A percentile compares a stretch with the other conserved stretches of the same genome.
Evolutionary conservation across 2,888 invertebrate genomes (phyloP).

Genomic region (Sylvicola cinctus): DNA sequence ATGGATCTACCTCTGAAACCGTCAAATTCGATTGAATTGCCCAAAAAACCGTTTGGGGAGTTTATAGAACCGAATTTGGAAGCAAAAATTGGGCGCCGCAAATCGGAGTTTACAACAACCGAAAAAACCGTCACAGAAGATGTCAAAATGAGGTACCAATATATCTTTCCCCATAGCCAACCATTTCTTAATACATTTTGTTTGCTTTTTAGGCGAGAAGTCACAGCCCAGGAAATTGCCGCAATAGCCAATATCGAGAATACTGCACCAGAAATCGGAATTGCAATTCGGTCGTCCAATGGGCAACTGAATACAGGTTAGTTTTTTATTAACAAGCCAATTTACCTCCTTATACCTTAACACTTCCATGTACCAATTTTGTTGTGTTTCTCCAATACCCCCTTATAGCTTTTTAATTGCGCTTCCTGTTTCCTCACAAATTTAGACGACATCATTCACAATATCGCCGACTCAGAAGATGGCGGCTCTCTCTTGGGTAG

Average conservation of each 20-base stretch:
- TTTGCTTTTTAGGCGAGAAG: too few species aligned
- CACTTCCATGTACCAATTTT: too few species aligned
- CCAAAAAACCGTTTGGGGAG: conserved; percentile 56
- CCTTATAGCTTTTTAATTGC: too few species aligned
- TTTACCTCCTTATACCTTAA: too few species aligned
- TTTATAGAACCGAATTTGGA: conserved; percentile 57
- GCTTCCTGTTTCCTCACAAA: too few species aligned
- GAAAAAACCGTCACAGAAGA: conserved; percentile 50
- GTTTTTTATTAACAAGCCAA: too few species aligned
- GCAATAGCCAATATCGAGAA: too few species aligned
- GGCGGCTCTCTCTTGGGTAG: conserved; percentile 47
- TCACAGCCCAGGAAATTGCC: conserved; percentile 9
- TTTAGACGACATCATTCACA: too few species aligned
- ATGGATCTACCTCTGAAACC: conserved; percentile 62
- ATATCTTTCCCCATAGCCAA: too few species aligned
- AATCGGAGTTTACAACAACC: conserved; percentile 51
- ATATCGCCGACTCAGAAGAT: conserved; percentile 31
- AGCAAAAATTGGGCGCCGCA: conserved; percentile 49
- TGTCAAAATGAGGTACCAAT: conserved; percentile 36
- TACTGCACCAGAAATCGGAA: conserved; percentile 8
- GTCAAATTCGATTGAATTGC: conserved; percentile 50
- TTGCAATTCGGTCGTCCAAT: conserved; percentile 9
- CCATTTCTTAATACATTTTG: too few species aligned
- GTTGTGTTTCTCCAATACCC: too few species aligned
- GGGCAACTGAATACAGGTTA: conserved; percentile 11